Base-by-base conservation (phyloP, 2,888 invertebrate genomes). In the Agapostemon virescens region DNA sequence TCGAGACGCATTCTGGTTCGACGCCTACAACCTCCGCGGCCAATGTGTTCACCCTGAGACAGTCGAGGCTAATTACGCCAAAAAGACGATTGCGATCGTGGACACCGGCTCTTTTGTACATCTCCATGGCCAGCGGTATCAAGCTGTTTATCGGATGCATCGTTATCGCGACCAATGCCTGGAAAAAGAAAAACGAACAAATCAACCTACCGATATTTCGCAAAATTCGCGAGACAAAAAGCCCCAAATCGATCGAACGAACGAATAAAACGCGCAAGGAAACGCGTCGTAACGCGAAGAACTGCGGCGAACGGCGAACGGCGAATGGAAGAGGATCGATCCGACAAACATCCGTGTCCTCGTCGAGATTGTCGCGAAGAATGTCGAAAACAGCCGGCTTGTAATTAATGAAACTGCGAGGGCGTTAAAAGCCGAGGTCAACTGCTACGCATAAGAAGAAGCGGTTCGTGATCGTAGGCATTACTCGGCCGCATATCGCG, bases 31-130 rank as follows among this genome's bases (percentile, higher is more conserved):
- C 94, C 83, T 95, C 94, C 2, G 97, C 96, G 55, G 95, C 95
- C 88, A 97, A 95, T n/a, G 95, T 94, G 90, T 96, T 96, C 0
- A 97, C 95, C 87, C 97, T 94, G 36, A 97, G 95, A 40, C 95
- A 93, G 91, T 97, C 96, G 45, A 96, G 92, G 11, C 95, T 95
- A 68, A 96, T 96, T 6, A 97, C 94, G 11, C 98, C 98, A 90
- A 98, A 97, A 13, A 92, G 79, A 11, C 89, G 89, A 75, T 94
- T 95, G 4, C 95, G 94, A 86, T 97, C 95, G 90, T 94, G 95
- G 33, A 94, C 93, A 69, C 95, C 95, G 52, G 93, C 93, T 87
- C 94, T 94, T 91, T 95, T 96, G 91, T 95, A 93, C 55, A 95
- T 93, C 90, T 96, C 96, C 67, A 94, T 93, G 13, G 95, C 94